These are phyloP conservation scores for Hypolimnas misippus DNA, from an alignment of 2,888 invertebrate genomes.

Conservation along the genomic window DNA sequence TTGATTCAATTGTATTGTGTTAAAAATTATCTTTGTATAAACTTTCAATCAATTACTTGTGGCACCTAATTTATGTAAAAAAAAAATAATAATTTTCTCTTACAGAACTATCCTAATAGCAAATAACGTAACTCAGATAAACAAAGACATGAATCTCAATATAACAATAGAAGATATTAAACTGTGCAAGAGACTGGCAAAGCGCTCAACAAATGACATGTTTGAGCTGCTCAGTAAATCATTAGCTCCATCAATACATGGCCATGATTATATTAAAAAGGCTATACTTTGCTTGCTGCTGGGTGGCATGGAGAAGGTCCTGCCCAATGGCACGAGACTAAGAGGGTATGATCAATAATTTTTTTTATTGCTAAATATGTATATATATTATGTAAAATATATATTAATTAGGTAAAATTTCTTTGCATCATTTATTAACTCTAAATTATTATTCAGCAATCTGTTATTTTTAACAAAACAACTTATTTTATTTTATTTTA, in stretches of 20 bases:
- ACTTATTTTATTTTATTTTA: too few relatives aligned
- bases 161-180: conserved; percentile 95
- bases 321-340: conserved; percentile 95
- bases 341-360: conserved; percentile 85
- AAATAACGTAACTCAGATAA: conserved; percentile 94
- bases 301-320: conserved; percentile 97
- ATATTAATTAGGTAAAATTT: too few relatives aligned
- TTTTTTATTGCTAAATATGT: not conserved
- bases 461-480: too few relatives aligned
- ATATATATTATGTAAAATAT: too few relatives aligned
- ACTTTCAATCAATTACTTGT: too few relatives aligned
- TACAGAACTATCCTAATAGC: conserved; percentile 96
- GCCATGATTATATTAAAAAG: conserved; percentile 97
- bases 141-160: conserved; percentile 91
- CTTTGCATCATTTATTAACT: too few relatives aligned
- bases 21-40: too few relatives aligned
- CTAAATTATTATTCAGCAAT: too few relatives aligned
- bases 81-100: too few relatives aligned
- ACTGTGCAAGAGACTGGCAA: conserved; percentile 92
- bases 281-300: conserved; percentile 97
- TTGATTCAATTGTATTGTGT: too few relatives aligned
- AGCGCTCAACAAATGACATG: conserved; percentile 88
- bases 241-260: conserved; percentile 98
- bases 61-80: too few relatives aligned
- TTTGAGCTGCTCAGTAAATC: conserved; percentile 96